phyloP scores from a whole-genome alignment of 2,888 invertebrate species.

The Hyppa rectilinea region DNA sequence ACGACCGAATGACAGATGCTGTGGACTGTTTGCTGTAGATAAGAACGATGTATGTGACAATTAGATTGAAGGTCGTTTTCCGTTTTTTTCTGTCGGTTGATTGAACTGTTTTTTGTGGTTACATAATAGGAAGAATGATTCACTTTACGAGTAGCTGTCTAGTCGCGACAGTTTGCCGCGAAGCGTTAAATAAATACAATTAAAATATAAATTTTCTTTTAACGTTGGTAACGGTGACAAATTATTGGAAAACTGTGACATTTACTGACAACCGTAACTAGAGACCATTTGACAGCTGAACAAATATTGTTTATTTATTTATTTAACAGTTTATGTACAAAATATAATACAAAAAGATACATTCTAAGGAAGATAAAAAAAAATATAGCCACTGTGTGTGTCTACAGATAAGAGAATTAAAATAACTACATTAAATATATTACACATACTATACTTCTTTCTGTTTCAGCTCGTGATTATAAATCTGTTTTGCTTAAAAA shows the following conservation, averaged over 20 bases:
- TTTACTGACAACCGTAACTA: background rate
- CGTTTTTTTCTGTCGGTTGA: slow-evolving; percentile 27
- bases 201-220: slow-evolving; percentile 7
- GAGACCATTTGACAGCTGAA: too few relatives aligned
- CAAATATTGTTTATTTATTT: background rate
- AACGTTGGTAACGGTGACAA: background rate
- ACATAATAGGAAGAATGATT: slow-evolving; percentile 2
- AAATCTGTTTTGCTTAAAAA: too few relatives aligned
- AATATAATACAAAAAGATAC: too few relatives aligned
- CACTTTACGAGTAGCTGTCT: background rate
- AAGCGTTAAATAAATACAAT: slow-evolving; percentile 24
- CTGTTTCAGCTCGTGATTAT: too few relatives aligned
- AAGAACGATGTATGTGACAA: slow-evolving; percentile 49
- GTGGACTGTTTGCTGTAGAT: slow-evolving; percentile 51
- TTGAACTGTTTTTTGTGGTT: slow-evolving; percentile 15
- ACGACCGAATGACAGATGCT: slow-evolving; percentile 60
- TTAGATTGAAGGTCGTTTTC: slow-evolving; percentile 35
- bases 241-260: background rate
- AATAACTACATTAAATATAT: too few relatives aligned
- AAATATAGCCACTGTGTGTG: too few relatives aligned
- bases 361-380: too few relatives aligned
- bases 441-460: too few relatives aligned
- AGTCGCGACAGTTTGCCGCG: background rate
- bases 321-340: too few relatives aligned
- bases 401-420: too few relatives aligned